Evolutionary conservation across 2,113 vertebrate genomes (phyloP), one percentile per base, ranked within the genome.

Genomic region (Oryzias woworae): DNA sequence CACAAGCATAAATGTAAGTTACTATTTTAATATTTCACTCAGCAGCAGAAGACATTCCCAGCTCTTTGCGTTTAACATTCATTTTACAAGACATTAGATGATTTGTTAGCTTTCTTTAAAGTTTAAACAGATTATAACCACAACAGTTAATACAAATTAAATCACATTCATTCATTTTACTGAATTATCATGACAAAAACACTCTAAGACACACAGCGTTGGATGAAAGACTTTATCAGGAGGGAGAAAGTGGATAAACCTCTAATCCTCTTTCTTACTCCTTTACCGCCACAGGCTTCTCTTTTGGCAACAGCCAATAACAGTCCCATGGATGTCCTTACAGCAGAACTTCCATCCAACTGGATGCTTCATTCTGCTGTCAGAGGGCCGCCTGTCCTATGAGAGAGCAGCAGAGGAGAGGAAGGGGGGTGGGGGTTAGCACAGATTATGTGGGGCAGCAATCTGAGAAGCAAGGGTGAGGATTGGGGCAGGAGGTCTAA

Each of bases 341-440:
- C 55, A 46, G 81, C 7, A 0, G 77, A 79, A 51, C 47, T 91
- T 50, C 56, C 56, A 43, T 94, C 92, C 5, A 67, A 60, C 55
- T n/a, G 1, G 63, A 22, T 69, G 62, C 49, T 56, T 0, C 70
- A 12, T 24, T 82, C 77, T 66, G 84, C 91, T 56, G 66, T 82
- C 23, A 55, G 63, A 57, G 63, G 80, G 47, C 85, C 86, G 18
- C 81, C 88, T 12, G 74, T 60, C 82, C 94, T 95, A 85, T 61
- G 13, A 78, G 41, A 64, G 45, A 77, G 56, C 53, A 84, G 75
- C 84, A 74, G 0, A 72, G 62, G 68, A 64, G 26, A 23, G 44
- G 26, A 14, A 22, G 63, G 28, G 0, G 12, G 7, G n/a, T 18
- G 22, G 47, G 20, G 24, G 51, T 79, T 24, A 80, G 54, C 51